Evolutionary conservation across 2,888 invertebrate genomes (phyloP), one percentile per base, ranked within the genome.

Genomic region (Apoda limacodes): DNA sequence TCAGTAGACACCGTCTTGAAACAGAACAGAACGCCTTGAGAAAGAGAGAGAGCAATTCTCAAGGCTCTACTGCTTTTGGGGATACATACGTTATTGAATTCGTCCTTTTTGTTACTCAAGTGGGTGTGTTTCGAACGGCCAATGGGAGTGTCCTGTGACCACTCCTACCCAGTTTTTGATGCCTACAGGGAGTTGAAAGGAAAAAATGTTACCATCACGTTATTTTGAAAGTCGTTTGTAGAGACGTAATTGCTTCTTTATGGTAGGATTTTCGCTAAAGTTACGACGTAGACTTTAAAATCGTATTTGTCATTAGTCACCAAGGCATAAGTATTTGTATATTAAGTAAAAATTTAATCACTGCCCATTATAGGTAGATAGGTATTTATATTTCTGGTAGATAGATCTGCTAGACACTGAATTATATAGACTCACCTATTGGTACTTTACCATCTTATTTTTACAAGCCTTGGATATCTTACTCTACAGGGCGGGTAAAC

Each of bases 11-110:
- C 75, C 76, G 75, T 76, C 78, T 74, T 71, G 62, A 72, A 78
- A 66, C 43, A 54, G 50, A 58, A 57, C 63, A 38, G 40, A 48
- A 34, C 38, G 38, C 39, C 58, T 61, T 59, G 54, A 75, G 80
- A 78, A 74, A 76, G 76, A 67, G 78, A 80, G 60, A 68, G 74
- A 67, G 44, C 48, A 74, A 69, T 70, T 80, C 78, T 78, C 76
- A 74, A 74, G 74, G 69, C 66, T 72, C 71, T 47, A 40, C 50
- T 53, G 52, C 46, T 48, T 52, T 50, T 66, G 66, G 66, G 68
- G 56, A 43, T 47, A 43, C 50, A 28, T 34, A 43, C 36, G 44
- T 37, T 45, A 44, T 46, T 50, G 50, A 52, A 57, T 53, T 54
- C 45, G 65, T 70, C 68, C 61, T 74, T 76, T 71, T 71, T 69